Conservation (phyloP, 2,888 invertebrate species). For the Sarcophaga variegata region DNA sequence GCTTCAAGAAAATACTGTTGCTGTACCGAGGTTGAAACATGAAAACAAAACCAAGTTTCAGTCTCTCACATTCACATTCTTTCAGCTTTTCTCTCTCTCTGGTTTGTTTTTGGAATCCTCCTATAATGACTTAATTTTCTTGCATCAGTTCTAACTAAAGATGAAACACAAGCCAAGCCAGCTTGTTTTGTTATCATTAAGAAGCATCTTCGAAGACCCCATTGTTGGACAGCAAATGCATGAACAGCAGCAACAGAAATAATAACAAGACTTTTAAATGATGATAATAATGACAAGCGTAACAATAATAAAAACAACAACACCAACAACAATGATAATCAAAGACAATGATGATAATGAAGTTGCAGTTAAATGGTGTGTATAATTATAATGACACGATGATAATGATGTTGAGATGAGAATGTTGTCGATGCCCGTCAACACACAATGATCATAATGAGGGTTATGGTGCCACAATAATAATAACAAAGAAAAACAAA, state of each 20-base stretch:
- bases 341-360: slow-evolving; percentile 6
- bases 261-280: neutral
- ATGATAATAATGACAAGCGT: neutral
- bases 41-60: neutral
- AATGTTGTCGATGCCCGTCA: neutral
- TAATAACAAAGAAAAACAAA: slow-evolving; percentile 1
- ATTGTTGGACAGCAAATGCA: neutral
- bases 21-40: neutral
- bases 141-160: neutral
- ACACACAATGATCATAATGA: slow-evolving; percentile 4
- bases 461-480: slow-evolving; percentile 44
- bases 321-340: neutral
- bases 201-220: neutral
- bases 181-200: neutral
- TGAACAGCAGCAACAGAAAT: neutral
- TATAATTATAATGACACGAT: slow-evolving; percentile 34
- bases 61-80: neutral
- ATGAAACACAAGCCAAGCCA: neutral
- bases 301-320: neutral
- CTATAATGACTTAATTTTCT: neutral
- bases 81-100: neutral
- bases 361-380: neutral
- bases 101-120: neutral
- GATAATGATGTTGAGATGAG: slow-evolving; percentile 50
- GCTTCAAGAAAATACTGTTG: too few relatives aligned